phyloP scores from a whole-genome alignment of 2,113 vertebrate genomes.

The Odobenus rosmarus region DNA sequence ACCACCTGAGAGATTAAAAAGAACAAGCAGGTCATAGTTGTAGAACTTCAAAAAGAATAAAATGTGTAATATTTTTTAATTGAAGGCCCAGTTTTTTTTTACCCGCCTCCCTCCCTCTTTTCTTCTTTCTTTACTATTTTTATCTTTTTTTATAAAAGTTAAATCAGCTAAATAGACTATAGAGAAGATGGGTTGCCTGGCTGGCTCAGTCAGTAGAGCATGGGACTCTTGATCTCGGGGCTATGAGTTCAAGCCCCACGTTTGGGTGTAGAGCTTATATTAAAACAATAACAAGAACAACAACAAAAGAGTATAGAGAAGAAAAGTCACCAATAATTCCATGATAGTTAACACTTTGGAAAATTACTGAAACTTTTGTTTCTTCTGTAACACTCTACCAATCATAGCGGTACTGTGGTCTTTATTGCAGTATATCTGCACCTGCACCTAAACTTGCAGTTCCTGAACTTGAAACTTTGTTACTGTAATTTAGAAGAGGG shows the following conservation, averaged over 20 bases:
- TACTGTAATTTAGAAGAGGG: neutral
- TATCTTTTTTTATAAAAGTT: conserved; percentile 34
- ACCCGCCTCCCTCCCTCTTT: neutral
- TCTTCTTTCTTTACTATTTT: conserved; percentile 23
- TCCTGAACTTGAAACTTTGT: conserved; percentile 1
- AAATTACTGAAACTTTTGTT: neutral
- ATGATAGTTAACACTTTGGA: neutral
- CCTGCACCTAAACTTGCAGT: neutral
- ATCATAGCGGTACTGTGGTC: neutral
- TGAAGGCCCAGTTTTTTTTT: neutral
- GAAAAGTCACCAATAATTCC: neutral
- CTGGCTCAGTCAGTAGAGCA: neutral
- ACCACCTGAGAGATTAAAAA: neutral
- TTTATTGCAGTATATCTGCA: neutral
- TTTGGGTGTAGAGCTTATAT: neutral
- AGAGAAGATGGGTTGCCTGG: neutral
- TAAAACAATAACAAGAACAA: neutral
- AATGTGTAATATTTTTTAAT: neutral
- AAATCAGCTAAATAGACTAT: neutral
- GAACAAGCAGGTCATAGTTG: neutral
- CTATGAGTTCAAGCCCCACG: neutral
- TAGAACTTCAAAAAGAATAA: conserved; percentile 14
- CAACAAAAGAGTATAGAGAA: neutral
- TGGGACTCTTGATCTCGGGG: neutral
- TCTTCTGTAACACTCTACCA: neutral